Evolutionary conservation across 2,797 vertebrate genomes (phyloP), one percentile per base, ranked within the genome.

Genomic region (Myotis pilosus): DNA sequence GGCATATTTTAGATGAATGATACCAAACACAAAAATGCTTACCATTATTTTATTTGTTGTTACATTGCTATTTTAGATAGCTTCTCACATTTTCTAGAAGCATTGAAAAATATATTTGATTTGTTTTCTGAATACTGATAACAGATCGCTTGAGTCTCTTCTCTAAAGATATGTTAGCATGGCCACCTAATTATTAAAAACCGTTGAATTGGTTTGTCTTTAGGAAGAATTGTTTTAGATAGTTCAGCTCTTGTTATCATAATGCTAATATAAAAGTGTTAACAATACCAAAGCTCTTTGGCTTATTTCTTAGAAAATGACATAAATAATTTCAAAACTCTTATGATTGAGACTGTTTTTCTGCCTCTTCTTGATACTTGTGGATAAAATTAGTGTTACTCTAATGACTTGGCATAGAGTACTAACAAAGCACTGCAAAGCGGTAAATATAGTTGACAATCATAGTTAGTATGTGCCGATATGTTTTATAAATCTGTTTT

Each of bases 341-440:
- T 94, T 82, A 88, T 85, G 91, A 82, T 85, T 96, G 55, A 90
- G 85, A 10, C 33, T 20, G 84, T 96, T 92, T 36, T 92, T 92
- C 13, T 87, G 76, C 1, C 1, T 49, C 64, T 64, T 80, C 60
- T 88, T 96, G 79, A 41, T 36, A 79, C 95, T 95, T 94, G 5
- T 92, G 62, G 92, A 95, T 96, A 97, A 97, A 96, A 98, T 97
- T 89, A 96, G 91, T 92, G 68, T 51, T 92, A 93, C n/a, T 97
- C 30, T 95, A 96, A 96, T 97, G 94, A 93, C 96, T 97, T 91
- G 38, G 80, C 87, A 44, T 95, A 7, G 95, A 97, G 90, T 92
- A 92, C 74, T 85, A 95, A 87, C 12, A 94, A 92, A 86, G 49
- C 74, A 84, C 86, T 85, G 55, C 82, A 89, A 95, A 93, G 47